phyloP scores from a whole-genome alignment of 1,140 invertebrate species.

The Drosophila fuyamai region DNA sequence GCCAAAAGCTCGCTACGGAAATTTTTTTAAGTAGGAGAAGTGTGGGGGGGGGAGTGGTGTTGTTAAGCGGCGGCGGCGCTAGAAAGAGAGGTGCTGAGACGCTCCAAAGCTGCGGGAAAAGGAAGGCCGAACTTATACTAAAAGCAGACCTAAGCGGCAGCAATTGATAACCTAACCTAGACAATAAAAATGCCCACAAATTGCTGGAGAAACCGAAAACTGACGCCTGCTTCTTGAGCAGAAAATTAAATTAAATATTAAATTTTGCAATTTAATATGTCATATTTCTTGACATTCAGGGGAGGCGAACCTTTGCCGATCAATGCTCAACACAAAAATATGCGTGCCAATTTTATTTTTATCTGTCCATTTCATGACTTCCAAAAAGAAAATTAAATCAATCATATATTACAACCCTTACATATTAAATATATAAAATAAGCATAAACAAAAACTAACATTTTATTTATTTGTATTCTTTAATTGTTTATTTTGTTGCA shows the following conservation, averaged over 20 bases:
- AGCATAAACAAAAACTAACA: background rate
- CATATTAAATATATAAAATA: too few species aligned
- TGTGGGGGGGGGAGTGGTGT: background rate
- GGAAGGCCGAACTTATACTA: conserved; percentile 40
- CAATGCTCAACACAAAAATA: too few species aligned
- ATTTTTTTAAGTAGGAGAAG: background rate
- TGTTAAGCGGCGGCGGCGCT: background rate
- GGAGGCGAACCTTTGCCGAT: too few species aligned
- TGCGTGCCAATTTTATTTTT: too few species aligned
- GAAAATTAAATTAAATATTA: conserved; percentile 4
- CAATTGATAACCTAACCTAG: conserved; percentile 49
- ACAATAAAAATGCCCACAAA: conserved; percentile 23
- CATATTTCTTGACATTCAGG: background rate
- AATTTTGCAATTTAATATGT: background rate
- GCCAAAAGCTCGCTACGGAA: conserved; percentile 18
- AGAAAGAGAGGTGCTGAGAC: background rate
- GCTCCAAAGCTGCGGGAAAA: conserved; percentile 27
- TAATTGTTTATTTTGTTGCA: too few species aligned
- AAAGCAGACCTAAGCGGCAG: conserved; percentile 16
- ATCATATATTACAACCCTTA: too few species aligned
- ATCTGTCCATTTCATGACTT: too few species aligned
- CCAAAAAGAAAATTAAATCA: too few species aligned
- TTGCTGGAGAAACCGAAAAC: conserved; percentile 13
- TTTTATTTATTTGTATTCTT: background rate
- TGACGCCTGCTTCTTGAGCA: background rate